phyloP scores from a whole-genome alignment of 2,113 vertebrate species.

The Periophthalmodon schlosseri region DNA sequence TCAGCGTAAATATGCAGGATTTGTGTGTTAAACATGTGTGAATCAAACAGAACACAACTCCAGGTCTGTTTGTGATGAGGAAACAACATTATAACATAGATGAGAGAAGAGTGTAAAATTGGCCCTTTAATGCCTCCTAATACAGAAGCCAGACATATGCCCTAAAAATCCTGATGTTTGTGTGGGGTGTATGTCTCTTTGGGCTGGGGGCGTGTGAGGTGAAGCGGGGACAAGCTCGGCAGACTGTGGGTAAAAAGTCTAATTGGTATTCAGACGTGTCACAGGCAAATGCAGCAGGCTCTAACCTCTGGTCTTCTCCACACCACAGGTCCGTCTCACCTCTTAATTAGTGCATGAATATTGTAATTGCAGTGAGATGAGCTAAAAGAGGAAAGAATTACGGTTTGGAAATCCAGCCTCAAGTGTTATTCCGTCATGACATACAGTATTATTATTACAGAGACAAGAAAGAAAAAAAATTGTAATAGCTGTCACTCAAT shows the following conservation, averaged over 20 bases:
- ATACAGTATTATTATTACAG: too few relatives aligned
- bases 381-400: constrained; percentile 72
- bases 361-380: constrained; percentile 81
- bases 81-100: too few relatives aligned
- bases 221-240: constrained; percentile 35
- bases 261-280: constrained; percentile 75
- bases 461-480: too few relatives aligned
- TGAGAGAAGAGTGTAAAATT: too few relatives aligned
- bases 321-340: constrained; percentile 75
- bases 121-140: not conserved
- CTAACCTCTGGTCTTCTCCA: constrained; percentile 74
- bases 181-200: not conserved
- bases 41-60: too few relatives aligned
- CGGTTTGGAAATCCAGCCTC: not conserved
- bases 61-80: too few relatives aligned
- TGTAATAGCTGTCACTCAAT: too few relatives aligned
- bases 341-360: constrained; percentile 87
- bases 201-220: constrained; percentile 39
- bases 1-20: too few relatives aligned
- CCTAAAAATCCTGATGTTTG: not conserved
- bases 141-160: not conserved
- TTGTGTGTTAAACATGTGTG: too few relatives aligned
- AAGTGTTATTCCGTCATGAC: not conserved
- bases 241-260: constrained; percentile 45
- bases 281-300: constrained; percentile 71